These are phyloP conservation scores for Spilarctia lutea DNA, from an alignment of 2,888 invertebrate genomes.

Conservation along the genomic window DNA sequence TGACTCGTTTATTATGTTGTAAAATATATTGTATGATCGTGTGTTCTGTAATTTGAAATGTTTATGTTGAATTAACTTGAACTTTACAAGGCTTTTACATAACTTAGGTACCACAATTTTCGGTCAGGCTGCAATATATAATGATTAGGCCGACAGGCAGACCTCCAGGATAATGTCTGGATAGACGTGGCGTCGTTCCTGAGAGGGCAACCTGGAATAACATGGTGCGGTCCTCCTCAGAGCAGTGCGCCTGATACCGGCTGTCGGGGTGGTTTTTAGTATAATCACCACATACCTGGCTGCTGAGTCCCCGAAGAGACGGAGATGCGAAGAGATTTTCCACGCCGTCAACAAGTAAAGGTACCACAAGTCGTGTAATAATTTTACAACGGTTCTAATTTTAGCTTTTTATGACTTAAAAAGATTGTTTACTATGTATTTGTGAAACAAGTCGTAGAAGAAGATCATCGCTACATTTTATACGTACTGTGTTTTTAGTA, in stretches of 20 bases:
- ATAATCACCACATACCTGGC: too few species aligned
- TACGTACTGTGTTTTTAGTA: background rate
- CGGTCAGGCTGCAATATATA: too few species aligned
- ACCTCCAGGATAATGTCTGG: too few species aligned
- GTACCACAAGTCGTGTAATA: background rate
- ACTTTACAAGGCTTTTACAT: conserved; percentile 6
- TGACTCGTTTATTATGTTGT: conserved; percentile 44
- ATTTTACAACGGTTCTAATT: background rate
- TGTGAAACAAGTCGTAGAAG: background rate
- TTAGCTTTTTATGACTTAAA: background rate
- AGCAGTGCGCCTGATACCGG: too few species aligned
- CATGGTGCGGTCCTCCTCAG: too few species aligned
- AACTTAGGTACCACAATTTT: background rate
- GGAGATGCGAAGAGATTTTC: too few species aligned
- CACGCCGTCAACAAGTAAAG: too few species aligned
- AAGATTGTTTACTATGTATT: background rate
- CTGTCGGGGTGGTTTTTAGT: too few species aligned
- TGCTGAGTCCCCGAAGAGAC: too few species aligned
- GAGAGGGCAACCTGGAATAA: too few species aligned
- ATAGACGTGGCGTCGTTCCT: too few species aligned
- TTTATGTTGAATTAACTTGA: conserved; percentile 20
- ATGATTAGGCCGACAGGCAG: too few species aligned
- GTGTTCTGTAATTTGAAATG: conserved; percentile 15
- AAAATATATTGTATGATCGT: conserved; percentile 28
- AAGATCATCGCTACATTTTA: background rate